These are phyloP conservation scores for Drusus annulatus DNA, from an alignment of 1,140 invertebrate genomes.

Conservation along the genomic window DNA sequence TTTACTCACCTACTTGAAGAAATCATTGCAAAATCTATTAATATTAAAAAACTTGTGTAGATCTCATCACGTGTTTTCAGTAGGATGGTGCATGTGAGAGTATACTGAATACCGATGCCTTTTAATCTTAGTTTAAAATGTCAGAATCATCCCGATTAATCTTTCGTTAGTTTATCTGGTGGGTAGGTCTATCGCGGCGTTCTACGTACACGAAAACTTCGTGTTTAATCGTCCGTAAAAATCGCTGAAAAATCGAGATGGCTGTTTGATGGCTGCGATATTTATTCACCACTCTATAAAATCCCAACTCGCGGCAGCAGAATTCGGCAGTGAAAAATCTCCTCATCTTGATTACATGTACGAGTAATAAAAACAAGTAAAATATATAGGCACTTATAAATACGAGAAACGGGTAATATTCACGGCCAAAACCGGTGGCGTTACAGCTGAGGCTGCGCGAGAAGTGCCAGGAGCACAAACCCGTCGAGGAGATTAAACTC, in stretches of 20 bases:
- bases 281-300: slow-evolving; percentile 29
- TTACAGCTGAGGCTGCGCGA: not conserved
- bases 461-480: not conserved
- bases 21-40: no score
- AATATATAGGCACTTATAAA: slow-evolving; percentile 25
- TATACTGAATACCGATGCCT: no score
- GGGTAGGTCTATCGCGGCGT: no score
- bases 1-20: no score
- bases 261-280: not conserved
- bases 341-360: slow-evolving; percentile 2
- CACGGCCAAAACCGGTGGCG: slow-evolving; percentile 38
- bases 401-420: slow-evolving; percentile 37
- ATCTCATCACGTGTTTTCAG: no score
- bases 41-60: no score
- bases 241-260: slow-evolving; percentile 3
- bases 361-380: slow-evolving; percentile 17
- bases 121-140: no score
- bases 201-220: no score
- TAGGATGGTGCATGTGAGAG: no score
- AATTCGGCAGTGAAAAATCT: slow-evolving; percentile 24
- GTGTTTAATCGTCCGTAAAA: slow-evolving; percentile 2
- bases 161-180: no score
- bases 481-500: no score
- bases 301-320: not conserved
- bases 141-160: no score